phyloP scores from a whole-genome alignment of 2,888 invertebrate genomes.

The Zhuqinia jingwanae region DNA sequence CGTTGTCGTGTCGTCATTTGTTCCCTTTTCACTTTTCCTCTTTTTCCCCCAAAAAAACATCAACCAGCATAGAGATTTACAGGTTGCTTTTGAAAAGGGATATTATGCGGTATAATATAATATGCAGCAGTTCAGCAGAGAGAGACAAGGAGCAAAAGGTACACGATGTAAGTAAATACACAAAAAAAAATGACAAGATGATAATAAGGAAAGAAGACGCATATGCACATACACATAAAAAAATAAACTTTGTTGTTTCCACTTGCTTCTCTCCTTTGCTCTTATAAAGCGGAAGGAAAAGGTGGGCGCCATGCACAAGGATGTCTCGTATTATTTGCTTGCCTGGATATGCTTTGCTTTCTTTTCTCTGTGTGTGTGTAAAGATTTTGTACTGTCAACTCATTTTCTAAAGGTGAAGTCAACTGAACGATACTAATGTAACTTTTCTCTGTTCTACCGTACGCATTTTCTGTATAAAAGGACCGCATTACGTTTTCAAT shows the following conservation, averaged over 20 bases:
- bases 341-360: slow-evolving; percentile 28
- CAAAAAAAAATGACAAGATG: slow-evolving; percentile 40
- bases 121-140: too few relatives aligned
- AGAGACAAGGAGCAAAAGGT: slow-evolving; percentile 1
- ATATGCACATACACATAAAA: too few relatives aligned
- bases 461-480: too few relatives aligned
- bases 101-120: too few relatives aligned
- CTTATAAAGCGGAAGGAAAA: slow-evolving; percentile 67
- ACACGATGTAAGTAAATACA: too few relatives aligned
- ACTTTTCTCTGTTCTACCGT: slow-evolving; percentile 52
- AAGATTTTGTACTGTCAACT: background rate
- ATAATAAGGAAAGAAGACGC: slow-evolving; percentile 8
- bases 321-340: slow-evolving; percentile 46
- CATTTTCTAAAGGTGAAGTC: slow-evolving; percentile 78
- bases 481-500: too few relatives aligned
- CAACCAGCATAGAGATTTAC: slow-evolving; percentile 32
- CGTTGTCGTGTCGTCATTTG: background rate
- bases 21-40: slow-evolving; percentile 36
- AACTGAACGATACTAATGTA: slow-evolving; percentile 79
- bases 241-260: slow-evolving; percentile 26
- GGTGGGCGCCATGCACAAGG: slow-evolving; percentile 54
- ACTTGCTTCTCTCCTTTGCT: slow-evolving; percentile 19
- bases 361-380: too few relatives aligned
- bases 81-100: slow-evolving; percentile 53
- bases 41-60: slow-evolving; percentile 23